Evolutionary conservation across 2,888 invertebrate genomes (phyloP).

Genomic region (Habroteleia sp.): DNA sequence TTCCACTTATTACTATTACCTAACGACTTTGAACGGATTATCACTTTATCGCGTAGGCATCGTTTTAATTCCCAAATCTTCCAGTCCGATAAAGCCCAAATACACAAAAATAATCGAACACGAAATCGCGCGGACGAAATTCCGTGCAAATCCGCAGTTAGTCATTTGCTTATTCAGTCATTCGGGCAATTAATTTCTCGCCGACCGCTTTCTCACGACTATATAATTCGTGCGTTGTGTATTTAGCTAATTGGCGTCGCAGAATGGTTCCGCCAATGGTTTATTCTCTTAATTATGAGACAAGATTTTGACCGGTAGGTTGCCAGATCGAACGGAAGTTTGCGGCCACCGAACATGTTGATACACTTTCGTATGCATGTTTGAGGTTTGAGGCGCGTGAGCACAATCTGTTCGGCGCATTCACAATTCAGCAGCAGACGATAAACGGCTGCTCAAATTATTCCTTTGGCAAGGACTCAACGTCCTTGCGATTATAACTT

Average conservation of each 20-base stretch:
- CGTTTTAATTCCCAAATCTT: too few species aligned
- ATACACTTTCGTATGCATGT: constrained; percentile 50
- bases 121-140: not conserved
- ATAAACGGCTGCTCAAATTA: constrained; percentile 46
- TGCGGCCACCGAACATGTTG: constrained; percentile 34
- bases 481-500: constrained; percentile 27
- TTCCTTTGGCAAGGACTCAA: constrained; percentile 53
- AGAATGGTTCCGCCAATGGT: constrained; percentile 19
- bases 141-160: constrained; percentile 13
- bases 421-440: constrained; percentile 50
- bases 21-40: too few species aligned
- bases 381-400: constrained; percentile 52
- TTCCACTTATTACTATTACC: too few species aligned
- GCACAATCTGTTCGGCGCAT: constrained; percentile 47
- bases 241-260: constrained; percentile 31
- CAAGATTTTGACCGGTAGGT: constrained; percentile 34
- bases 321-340: constrained; percentile 4
- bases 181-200: constrained; percentile 19
- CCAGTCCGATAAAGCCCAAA: not conserved
- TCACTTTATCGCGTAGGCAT: too few species aligned
- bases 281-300: constrained; percentile 32
- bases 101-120: constrained; percentile 4
- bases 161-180: constrained; percentile 9
- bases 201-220: constrained; percentile 1
- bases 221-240: constrained; percentile 2